Base-by-base conservation (phyloP, 2,797 vertebrate species). In the Acipenser oxyrinchus region DNA sequence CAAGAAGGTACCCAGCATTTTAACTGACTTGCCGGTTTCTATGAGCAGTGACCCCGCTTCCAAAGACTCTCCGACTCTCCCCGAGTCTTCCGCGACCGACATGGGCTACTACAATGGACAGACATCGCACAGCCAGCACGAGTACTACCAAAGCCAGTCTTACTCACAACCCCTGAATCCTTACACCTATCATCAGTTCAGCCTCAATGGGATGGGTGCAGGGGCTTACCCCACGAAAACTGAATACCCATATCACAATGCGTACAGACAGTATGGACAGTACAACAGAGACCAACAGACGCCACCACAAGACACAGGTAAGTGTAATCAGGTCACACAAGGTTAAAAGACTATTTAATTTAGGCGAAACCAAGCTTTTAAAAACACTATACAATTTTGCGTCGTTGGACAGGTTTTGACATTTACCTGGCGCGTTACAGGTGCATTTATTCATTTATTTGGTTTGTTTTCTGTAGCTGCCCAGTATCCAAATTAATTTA, bases 61-160 rank as follows among this genome's bases (percentile, higher is more conserved):
- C 79, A 99, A 99, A 87, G 95, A 99, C 83, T 97, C 96, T 3
- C 95, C 96, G 11, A 98, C 96, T 3, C 87, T 97, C 10, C 96
- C 96, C 0, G 96, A 98, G 83, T 97, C 95, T 3, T 93, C 95
- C 0, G 93, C 97, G 79, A 98, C 96, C 53, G 96, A 99, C 70
- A 87, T 97, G 91, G 95, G 95, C 80, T 98, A 95, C 86, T 98
- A 96, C 87, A 96, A 91, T 74, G 84, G 89, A 23, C 91, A 92
- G 59, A 76, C 86, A 70, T 71, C 79, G 50, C 86, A 87, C 68
- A 76, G 87, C 70, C 94, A 97, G 60, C 95, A 96, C 62, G 96
- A 99, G 67, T 99, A 92, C 69, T 99, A 93, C 71, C 87, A 94
- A 59, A 83, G 84, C 48, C 92, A 93, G 68, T 71, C 88, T 48